Percentiles rank a stretch among this genome's conserved stretches.
These are phyloP conservation scores for Neodiprion fabricii DNA, from an alignment of 1,140 invertebrate genomes.

Conservation along the genomic window DNA sequence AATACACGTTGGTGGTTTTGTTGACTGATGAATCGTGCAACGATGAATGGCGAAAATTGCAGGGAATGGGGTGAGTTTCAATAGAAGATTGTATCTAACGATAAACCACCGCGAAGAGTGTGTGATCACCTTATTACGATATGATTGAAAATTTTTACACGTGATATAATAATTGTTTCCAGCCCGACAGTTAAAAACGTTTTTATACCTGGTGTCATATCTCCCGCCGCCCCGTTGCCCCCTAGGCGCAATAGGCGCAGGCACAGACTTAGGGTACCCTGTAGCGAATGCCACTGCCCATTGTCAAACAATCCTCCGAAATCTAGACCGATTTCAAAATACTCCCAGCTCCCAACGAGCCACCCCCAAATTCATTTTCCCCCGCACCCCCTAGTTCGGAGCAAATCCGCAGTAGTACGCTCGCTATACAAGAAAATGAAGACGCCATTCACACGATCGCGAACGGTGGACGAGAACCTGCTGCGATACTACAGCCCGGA, in stretches of 20 bases:
- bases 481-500: constrained; percentile 54
- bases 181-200: constrained; percentile 64
- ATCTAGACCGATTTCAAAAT: constrained; percentile 35
- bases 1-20: too few relatives aligned
- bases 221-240: constrained; percentile 52
- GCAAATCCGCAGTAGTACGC: constrained; percentile 63
- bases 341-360: constrained; percentile 48
- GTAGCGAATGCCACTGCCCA: constrained; percentile 60
- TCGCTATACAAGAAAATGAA: constrained; percentile 60
- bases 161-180: constrained; percentile 60
- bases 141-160: constrained; percentile 16
- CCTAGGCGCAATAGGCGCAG: constrained; percentile 62
- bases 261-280: constrained; percentile 61
- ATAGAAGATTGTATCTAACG: too few relatives aligned
- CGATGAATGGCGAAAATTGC: too few relatives aligned
- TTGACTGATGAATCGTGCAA: too few relatives aligned
- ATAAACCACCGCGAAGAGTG: too few relatives aligned
- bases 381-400: constrained; percentile 60
- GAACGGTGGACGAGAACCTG: constrained; percentile 58
- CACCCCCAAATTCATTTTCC: constrained; percentile 42
- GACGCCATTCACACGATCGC: constrained; percentile 58
- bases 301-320: constrained; percentile 39
- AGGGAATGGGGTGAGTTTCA: too few relatives aligned
- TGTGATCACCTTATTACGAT: too few relatives aligned
- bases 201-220: constrained; percentile 62